Percentiles rank a stretch among this genome's conserved stretches.
Conservation (phyloP, 2,888 invertebrate genomes). For the Napeogenes inachia region DNA sequence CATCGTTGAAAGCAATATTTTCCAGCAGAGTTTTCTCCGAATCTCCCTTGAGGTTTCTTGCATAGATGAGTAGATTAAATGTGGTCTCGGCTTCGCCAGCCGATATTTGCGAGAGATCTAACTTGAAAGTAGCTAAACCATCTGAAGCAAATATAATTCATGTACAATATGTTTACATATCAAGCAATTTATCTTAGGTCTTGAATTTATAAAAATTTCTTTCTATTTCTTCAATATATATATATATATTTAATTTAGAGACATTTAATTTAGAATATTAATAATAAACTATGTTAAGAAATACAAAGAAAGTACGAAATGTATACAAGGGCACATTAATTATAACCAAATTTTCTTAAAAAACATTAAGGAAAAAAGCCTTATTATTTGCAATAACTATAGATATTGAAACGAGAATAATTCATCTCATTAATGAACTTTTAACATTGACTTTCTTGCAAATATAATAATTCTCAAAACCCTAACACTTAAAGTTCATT, state of each 20-base stretch:
- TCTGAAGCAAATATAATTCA: conserved; percentile 42
- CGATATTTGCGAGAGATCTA: conserved; percentile 80
- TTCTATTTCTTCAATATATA: neutral
- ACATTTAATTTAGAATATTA: no score
- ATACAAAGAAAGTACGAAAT: no score
- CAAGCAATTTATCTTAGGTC: conserved; percentile 3
- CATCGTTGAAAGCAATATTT: conserved; percentile 91
- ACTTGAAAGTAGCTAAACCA: conserved; percentile 63
- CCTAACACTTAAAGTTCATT: conserved; percentile 25
- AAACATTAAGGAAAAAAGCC: no score
- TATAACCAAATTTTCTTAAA: no score
- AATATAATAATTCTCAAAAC: conserved; percentile 13
- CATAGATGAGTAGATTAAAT: conserved; percentile 87
- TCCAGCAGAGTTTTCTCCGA: conserved; percentile 89
- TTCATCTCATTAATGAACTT: conserved; percentile 14
- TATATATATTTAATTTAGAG: no score
- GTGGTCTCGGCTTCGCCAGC: conserved; percentile 76
- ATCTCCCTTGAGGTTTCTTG: conserved; percentile 90
- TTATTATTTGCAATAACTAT: neutral
- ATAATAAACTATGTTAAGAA: no score
- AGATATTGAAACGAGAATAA: neutral
- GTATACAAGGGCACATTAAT: no score
- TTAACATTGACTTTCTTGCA: conserved; percentile 12
- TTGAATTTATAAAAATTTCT: neutral
- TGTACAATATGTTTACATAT: conserved; percentile 2